Evolutionary conservation across 1,140 invertebrate genomes (phyloP).

Genomic region (Polypedilum pembai): DNA sequence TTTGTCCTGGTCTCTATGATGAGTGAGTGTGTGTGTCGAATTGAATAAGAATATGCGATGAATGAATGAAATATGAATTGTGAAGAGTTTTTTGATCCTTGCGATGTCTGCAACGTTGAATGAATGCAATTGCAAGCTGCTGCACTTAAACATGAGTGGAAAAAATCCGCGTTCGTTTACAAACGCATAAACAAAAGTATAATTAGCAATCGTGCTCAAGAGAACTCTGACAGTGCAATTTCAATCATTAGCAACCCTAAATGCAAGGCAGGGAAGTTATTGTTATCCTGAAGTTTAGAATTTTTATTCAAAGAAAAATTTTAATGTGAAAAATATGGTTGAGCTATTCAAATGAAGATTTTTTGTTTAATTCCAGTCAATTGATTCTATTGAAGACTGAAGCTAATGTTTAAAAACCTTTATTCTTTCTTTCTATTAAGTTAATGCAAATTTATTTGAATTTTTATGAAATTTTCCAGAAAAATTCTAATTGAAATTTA

Average conservation of each 20-base stretch:
- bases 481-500: no score
- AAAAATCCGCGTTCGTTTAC: neutral
- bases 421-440: no score
- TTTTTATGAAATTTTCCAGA: no score
- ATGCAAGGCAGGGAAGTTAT: no score
- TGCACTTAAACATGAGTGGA: neutral
- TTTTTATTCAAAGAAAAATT: no score
- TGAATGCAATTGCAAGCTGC: neutral
- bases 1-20: neutral
- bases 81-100: neutral
- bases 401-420: no score
- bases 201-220: neutral
- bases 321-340: no score
- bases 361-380: no score
- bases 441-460: no score
- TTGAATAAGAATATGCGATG: neutral
- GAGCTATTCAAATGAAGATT: no score
- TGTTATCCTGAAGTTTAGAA: no score
- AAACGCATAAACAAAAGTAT: conserved; percentile 1
- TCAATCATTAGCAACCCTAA: neutral
- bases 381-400: no score
- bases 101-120: neutral
- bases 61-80: neutral
- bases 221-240: neutral
- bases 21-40: neutral